These are phyloP conservation scores for Cheiracanthium punctorium DNA, from an alignment of 2,888 invertebrate genomes.

Conservation along the genomic window DNA sequence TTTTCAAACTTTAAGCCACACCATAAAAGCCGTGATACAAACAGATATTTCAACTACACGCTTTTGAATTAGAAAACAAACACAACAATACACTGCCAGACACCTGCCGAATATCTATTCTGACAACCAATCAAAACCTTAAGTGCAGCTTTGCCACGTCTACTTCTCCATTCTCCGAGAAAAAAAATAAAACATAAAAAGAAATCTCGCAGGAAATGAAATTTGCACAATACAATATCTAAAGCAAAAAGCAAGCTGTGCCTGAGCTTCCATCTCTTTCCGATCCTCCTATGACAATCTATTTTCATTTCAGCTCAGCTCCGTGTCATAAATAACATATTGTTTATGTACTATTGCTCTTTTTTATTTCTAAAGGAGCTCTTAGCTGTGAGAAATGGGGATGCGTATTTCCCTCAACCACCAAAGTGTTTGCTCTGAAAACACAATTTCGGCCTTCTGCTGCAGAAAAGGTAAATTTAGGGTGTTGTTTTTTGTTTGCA, in stretches of 20 bases:
- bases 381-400: not conserved
- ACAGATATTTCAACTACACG: too few species aligned
- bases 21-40: too few species aligned
- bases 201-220: not conserved
- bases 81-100: too few species aligned
- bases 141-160: too few species aligned
- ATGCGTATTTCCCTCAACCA: not conserved
- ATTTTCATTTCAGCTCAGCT: not conserved
- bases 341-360: not conserved
- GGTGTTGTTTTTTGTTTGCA: not conserved
- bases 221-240: not conserved
- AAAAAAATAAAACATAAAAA: too few species aligned
- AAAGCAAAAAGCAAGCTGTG: not conserved
- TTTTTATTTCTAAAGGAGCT: not conserved
- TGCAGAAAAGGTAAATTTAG: not conserved
- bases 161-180: too few species aligned
- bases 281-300: not conserved
- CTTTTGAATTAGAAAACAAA: too few species aligned
- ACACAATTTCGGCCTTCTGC: not conserved
- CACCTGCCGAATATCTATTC: too few species aligned
- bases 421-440: not conserved
- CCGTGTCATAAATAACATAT: not conserved
- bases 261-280: not conserved
- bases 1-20: too few species aligned
- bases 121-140: too few species aligned